Evolutionary conservation across 2,888 invertebrate genomes (phyloP), one percentile per base, ranked within the genome.

Genomic region (Ypsolopha sequella): DNA sequence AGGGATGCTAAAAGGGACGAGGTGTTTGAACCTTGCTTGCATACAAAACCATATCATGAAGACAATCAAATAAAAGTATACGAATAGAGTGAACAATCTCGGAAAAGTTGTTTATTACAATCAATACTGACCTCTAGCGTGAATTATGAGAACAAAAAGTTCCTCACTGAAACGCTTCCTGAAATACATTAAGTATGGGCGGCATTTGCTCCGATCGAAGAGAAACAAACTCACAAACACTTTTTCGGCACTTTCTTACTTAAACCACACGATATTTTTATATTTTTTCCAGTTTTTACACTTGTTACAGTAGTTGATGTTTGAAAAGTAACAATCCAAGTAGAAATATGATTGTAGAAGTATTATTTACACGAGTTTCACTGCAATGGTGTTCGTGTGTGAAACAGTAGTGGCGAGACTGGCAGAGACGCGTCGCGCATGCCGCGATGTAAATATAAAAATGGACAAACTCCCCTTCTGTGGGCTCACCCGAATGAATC

Each of bases 381-480:
- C 72, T 76, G 76, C 80, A 75, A 72, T 80, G 77, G 75, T 82
- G 81, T 80, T 76, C 67, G 82, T 80, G 78, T 80, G 80, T 80
- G 80, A 79, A 74, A 79, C 76, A 75, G 79, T 82, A 79, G 79
- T 81, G 72, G 68, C 76, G 63, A 74, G 80, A 85, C 85, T 86
- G 84, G 74, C 81, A 70, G 68, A 72, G 76, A 76, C 75, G 76
- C 82, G 82, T 70, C 82, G 85, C 86, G 85, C 84, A 85, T 84
- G 84, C 82, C 84, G 66, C 68, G 80, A 68, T 77, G 78, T 80
- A 86, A 85, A 84, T 85, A 84, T 85, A 86, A 86, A 85, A 86
- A 84, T 84, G 82, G 76, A 81, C 75, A 78, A 80, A 78, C 82
- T 85, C 85, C 84, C 85, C 86, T 85, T 82, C 81, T 70, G 68